Evolutionary conservation across 37 sponge, comb jelly and placozoan genomes (phyloP), one percentile per base, ranked within the genome.

Genomic region (Bolinopsis microptera): DNA sequence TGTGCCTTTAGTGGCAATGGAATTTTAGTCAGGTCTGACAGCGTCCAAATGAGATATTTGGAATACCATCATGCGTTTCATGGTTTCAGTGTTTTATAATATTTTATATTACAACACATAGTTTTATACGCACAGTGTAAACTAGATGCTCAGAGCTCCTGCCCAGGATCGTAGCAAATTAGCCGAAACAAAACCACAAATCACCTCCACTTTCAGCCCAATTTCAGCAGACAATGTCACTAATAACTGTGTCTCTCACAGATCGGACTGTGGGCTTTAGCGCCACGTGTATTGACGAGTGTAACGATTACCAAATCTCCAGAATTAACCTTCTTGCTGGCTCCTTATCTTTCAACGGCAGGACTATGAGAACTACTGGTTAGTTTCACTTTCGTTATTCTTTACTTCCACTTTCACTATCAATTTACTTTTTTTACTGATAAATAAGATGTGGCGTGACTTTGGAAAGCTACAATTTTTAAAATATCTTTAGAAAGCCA

Each of bases 301-400:
- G 80, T 77, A 77, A 27, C 27, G 80, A 77, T 77, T 32, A 77
- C 18, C 80, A 77, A 36, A 77, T 77, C 1, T 77, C 80, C 18
- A 31, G 80, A 18, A 77, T 77, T 21, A 77, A 77, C 80, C 80
- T 77, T 8, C 80, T 77, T 34, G 35, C 80, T 34, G 80, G 80
- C 36, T 77, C 80, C 0, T 32, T 77, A 9, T 77, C 80, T 18
- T 77, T 32, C 80, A 77, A 77, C 32, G 80, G 80, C 33, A 31
- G 35, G 80, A 77, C 80, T 35, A 77, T 77, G 80, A 32, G 80
- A 77, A 77, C 80, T 0, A 77, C 80, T 35, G 80, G 80, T 77
- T 34, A 77, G 80, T 32, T 16, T 32, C 36, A 18, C 61, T 48
- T 48, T 48, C 61, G 13, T 48, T 48, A 48, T 48, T 5, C 13